Conservation (phyloP, 2,113 vertebrate species). For the Sialia sialis region DNA sequence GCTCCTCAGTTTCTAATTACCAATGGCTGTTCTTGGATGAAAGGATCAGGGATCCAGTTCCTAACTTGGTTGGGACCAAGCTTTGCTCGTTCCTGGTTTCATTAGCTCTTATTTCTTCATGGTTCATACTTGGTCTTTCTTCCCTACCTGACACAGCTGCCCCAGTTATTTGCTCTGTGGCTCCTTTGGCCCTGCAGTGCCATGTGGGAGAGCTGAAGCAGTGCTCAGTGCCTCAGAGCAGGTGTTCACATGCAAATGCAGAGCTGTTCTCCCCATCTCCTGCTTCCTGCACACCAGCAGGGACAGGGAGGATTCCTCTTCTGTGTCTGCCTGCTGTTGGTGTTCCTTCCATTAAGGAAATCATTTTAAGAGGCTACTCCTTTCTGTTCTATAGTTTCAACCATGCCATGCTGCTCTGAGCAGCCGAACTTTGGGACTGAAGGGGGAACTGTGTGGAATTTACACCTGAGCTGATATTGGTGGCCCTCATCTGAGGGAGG, state of each 20-base stretch:
- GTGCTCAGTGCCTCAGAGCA: not conserved
- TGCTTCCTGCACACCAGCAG: not conserved
- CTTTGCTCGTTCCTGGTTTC: not conserved
- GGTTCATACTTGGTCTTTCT: not conserved
- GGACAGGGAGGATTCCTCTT: not conserved
- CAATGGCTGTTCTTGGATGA: not conserved
- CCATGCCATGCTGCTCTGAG: not conserved
- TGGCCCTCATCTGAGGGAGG: not conserved
- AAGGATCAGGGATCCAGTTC: not conserved
- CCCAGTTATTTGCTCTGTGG: not conserved
- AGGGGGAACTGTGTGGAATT: not conserved
- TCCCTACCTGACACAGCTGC: not conserved
- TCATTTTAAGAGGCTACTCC: not conserved
- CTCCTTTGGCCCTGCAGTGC: not conserved
- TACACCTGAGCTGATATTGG: not conserved
- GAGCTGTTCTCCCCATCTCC: not conserved
- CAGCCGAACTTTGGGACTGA: not conserved
- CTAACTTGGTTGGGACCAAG: not conserved
- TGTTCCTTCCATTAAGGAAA: not conserved
- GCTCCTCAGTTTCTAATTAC: conserved; percentile 19
- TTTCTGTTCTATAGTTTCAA: not conserved
- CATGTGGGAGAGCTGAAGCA: not conserved
- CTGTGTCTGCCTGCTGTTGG: not conserved
- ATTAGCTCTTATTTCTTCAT: not conserved
- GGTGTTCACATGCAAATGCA: not conserved